Evolutionary conservation across 2,888 invertebrate genomes (phyloP).

Genomic region (Tenthredo scrophulariae): DNA sequence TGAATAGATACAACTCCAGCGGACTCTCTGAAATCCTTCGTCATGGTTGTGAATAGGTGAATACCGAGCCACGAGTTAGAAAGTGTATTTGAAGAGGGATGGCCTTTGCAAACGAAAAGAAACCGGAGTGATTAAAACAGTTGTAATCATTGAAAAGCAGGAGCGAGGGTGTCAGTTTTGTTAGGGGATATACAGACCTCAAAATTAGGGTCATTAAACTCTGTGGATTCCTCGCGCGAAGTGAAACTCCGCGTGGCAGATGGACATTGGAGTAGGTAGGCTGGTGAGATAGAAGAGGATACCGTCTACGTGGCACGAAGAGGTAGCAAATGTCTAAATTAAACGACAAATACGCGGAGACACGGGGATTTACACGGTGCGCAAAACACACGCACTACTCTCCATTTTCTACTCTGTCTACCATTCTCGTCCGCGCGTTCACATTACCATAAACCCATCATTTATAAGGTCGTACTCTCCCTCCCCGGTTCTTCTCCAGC

Average conservation of each 20-base stretch:
- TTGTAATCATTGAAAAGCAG: not conserved
- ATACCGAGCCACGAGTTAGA: not conserved
- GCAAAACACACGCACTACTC: conserved; percentile 75
- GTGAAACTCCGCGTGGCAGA: conserved; percentile 32
- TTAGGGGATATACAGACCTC: conserved; percentile 15
- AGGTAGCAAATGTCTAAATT: conserved; percentile 71
- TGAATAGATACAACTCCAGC: not conserved
- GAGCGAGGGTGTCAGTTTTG: conserved; percentile 5
- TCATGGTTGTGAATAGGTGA: not conserved
- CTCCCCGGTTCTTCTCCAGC: conserved; percentile 57
- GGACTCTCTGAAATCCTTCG: not conserved
- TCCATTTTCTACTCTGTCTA: conserved; percentile 69
- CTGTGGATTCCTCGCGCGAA: conserved; percentile 13
- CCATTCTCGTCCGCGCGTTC: conserved; percentile 63
- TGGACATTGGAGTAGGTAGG: conserved; percentile 47
- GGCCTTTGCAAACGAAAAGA: not conserved
- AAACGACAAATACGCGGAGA: conserved; percentile 76
- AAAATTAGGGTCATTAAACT: conserved; percentile 34
- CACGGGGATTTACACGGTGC: conserved; percentile 73
- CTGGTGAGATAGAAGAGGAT: conserved; percentile 21
- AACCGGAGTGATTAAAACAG: not conserved
- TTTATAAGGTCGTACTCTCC: conserved; percentile 69
- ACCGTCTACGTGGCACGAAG: conserved; percentile 34
- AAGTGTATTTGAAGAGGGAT: not conserved
- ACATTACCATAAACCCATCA: conserved; percentile 75